Base-by-base conservation (phyloP, 2,888 invertebrate species). In the Gisinianus flammeolus region DNA sequence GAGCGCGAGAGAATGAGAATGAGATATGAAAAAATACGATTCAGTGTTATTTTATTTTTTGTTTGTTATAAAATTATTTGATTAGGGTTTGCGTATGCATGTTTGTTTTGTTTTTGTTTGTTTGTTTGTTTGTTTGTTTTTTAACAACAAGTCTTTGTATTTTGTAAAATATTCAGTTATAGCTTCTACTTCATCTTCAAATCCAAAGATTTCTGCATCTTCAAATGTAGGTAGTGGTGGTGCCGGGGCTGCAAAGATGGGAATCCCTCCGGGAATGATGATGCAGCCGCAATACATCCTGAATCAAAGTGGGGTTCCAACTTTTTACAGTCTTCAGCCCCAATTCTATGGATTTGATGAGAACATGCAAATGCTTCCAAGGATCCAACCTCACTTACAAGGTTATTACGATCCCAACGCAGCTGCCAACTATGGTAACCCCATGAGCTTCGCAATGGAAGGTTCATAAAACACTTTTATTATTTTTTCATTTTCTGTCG, bases 211-310 rank as follows among this genome's bases (percentile, higher is more conserved):
- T 79, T 81, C 82, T 26, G 75, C 83, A 30, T 77, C 83, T 28
- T 80, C 83, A n/a, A 83, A 82, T 28, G 62, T 76, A 19, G 35
- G 68, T 1, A 69, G 26, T 76, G 76, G 80, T 24, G 81, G 79
- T 58, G 81, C 79, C 64, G 82, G 81, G 26, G 79, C 80, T 54
- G 81, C 80, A 3, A 83, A 82, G 16, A 58, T 69, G 33, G 80
- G 81, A 44, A 80, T 82, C 52, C 82, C 83, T 10, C 81, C 83
- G 26, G 83, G 83, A 31, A 83, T 83, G 82, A 78, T 83, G 76
- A 80, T 83, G 74, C 81, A 80, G 24, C 85, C 83, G 16, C 83
- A 82, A 62, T 85, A 85, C 77, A 85, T 85, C 74, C 70, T 83
- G 69, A 82, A 82, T 56, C 73, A 81, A 76, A 58, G 74, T 81